Conservation (phyloP, 2,888 invertebrate species). For the Diogma glabrata region DNA sequence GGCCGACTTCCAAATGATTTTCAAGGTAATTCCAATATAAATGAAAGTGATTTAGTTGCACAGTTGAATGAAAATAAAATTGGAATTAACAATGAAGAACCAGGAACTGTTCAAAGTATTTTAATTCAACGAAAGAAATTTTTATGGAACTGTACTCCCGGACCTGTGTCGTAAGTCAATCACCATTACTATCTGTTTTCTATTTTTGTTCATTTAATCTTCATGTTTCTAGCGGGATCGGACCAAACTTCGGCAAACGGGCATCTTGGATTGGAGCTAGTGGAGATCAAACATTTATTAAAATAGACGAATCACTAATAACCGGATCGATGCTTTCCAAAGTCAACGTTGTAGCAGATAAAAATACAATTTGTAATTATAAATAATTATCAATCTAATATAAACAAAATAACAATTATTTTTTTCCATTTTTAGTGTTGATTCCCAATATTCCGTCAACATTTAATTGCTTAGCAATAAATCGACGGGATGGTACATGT, state of each 20-base stretch:
- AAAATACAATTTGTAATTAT: conserved; percentile 64
- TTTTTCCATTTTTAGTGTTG: conserved; percentile 46
- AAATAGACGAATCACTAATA: conserved; percentile 84
- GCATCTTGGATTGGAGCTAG: conserved; percentile 92
- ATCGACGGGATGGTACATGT: conserved; percentile 78
- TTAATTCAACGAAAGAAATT: conserved; percentile 33
- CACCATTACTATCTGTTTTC: background rate
- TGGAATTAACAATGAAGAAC: conserved; percentile 19
- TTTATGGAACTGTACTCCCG: conserved; percentile 36
- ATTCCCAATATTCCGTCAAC: conserved; percentile 69
- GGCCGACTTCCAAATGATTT: conserved; percentile 41
- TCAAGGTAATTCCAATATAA: conserved; percentile 24
- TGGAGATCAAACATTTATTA: conserved; percentile 92
- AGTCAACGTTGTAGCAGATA: conserved; percentile 82
- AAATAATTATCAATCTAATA: background rate
- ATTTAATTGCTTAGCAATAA: conserved; percentile 82
- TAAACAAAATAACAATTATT: background rate
- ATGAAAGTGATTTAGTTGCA: conserved; percentile 16
- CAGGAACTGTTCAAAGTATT: conserved; percentile 25
- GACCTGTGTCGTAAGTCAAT: conserved; percentile 32
- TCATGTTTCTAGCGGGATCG: conserved; percentile 44
- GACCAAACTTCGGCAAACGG: conserved; percentile 72
- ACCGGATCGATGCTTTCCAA: conserved; percentile 79
- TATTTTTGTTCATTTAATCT: conserved; percentile 14
- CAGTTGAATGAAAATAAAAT: conserved; percentile 9